A percentile compares a stretch with the other conserved stretches of the same genome.
Evolutionary conservation across 1,140 invertebrate genomes (phyloP).

Genomic region (Arctopsyche grandis): DNA sequence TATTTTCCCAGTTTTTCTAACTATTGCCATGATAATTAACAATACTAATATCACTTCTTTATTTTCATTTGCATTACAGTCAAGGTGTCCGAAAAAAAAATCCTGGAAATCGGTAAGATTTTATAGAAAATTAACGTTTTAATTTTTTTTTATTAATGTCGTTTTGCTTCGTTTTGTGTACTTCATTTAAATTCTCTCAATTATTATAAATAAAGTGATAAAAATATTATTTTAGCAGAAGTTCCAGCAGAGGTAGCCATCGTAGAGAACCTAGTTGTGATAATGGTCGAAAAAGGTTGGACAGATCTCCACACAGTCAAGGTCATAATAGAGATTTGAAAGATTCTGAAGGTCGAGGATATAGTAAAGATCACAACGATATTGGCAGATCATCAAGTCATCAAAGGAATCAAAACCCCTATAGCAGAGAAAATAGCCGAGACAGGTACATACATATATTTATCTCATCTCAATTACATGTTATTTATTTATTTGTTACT

Average conservation of each 20-base stretch:
- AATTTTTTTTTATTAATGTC: not conserved
- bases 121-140: constrained; percentile 1
- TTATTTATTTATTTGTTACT: not conserved
- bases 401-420: constrained; percentile 43
- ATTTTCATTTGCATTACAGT: constrained; percentile 44
- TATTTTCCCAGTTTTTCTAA: not conserved
- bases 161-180: not conserved
- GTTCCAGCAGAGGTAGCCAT: constrained; percentile 50
- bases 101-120: constrained; percentile 53
- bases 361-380: constrained; percentile 44
- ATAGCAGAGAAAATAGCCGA: constrained; percentile 52
- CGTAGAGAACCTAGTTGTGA: constrained; percentile 46
- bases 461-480: not conserved
- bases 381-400: constrained; percentile 44
- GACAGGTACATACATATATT: constrained; percentile 41
- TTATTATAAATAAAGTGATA: not conserved
- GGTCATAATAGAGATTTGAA: constrained; percentile 35
- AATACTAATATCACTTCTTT: constrained; percentile 45
- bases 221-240: constrained; percentile 35
- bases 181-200: not conserved
- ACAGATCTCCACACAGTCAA: constrained; percentile 49
- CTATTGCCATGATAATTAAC: not conserved
- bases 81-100: constrained; percentile 51
- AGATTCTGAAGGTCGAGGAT: constrained; percentile 39
- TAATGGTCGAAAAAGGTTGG: constrained; percentile 31